These are phyloP conservation scores for Campylorhamphus procurvoides DNA, from an alignment of 2,113 vertebrate genomes.

Conservation along the genomic window DNA sequence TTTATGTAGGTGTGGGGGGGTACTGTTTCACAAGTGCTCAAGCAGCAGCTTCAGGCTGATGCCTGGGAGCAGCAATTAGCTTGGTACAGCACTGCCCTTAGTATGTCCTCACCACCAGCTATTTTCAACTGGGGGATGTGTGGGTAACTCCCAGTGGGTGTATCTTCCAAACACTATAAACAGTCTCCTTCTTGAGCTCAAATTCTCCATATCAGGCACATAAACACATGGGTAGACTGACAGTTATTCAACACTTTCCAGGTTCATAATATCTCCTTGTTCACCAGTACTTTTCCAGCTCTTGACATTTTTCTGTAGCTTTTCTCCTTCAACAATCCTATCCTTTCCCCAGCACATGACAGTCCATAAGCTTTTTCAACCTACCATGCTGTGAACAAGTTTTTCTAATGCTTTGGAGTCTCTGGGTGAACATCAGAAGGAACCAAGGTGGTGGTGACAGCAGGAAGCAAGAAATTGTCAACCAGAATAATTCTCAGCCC, in stretches of 20 bases:
- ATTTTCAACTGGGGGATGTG: not conserved
- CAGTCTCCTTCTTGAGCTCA: not conserved
- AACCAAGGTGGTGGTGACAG: not conserved
- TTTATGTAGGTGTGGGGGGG: not conserved
- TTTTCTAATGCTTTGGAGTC: not conserved
- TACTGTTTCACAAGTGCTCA: not conserved
- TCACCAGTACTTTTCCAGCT: not conserved
- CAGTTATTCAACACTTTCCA: not conserved
- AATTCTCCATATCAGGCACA: not conserved
- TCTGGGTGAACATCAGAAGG: not conserved
- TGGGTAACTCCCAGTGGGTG: not conserved
- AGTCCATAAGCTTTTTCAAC: not conserved
- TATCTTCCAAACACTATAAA: not conserved
- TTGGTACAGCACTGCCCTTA: not conserved
- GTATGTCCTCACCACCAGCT: no score
- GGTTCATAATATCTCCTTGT: not conserved
- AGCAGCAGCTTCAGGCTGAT: not conserved
- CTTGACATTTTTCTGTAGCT: not conserved
- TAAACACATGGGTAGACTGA: not conserved
- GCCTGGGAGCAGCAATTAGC: not conserved
- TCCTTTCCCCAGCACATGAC: not conserved
- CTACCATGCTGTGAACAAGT: not conserved
- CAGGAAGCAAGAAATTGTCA: not conserved
- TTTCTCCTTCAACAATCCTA: not conserved
- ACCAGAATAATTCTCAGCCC: not conserved